Evolutionary conservation across 2,113 vertebrate genomes (phyloP), one percentile per base, ranked within the genome.

Genomic region (Varanus komodoensis): DNA sequence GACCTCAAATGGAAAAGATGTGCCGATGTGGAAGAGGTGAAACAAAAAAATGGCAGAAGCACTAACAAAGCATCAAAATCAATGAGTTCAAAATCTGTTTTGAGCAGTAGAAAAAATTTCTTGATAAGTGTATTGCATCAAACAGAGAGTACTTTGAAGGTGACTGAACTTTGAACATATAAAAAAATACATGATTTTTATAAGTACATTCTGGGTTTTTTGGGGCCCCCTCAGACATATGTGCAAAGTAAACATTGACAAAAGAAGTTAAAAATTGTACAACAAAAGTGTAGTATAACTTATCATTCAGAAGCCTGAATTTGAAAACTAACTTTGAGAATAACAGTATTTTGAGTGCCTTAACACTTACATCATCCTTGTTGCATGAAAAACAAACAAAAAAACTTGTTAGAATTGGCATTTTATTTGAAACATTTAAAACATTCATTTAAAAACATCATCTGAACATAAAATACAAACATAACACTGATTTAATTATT

Each of bases 311-410:
- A 78, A 71, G 29, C 2, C 19, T 77, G 17, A 50, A 12, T 34
- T 69, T n/a, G 25, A 79, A 83, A 92, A 32, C 88, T 50, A 92
- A 34, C 85, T 92, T 92, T 92, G 85, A 94, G 75, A 87, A 94
- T 90, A 52, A 69, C 3, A 48, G 82, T 64, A 15, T 6, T 44
- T 9, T 73, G 23, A 23, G 9, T 25, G 6, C 44, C 25, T 89
- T 90, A 92, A 80, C 21, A 98, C 97, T 98, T 98, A 98, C 98
- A 0, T 98, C 97, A 94, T 98, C 97, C 97, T 98, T 93, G 95
- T 90, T 88, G 96, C 96, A 95, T 96, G 96, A 87, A 97, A 97
- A 96, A 52, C 4, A 95, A 94, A 96, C 93, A 96, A 80, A 95
- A 89, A 44, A 78, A 4, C 87, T 61, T 12, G 89, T 98, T 96